A percentile compares a stretch with the other conserved stretches of the same genome.
Conservation (phyloP, 2,888 invertebrate genomes). For the Drosophila kambysellisi region DNA sequence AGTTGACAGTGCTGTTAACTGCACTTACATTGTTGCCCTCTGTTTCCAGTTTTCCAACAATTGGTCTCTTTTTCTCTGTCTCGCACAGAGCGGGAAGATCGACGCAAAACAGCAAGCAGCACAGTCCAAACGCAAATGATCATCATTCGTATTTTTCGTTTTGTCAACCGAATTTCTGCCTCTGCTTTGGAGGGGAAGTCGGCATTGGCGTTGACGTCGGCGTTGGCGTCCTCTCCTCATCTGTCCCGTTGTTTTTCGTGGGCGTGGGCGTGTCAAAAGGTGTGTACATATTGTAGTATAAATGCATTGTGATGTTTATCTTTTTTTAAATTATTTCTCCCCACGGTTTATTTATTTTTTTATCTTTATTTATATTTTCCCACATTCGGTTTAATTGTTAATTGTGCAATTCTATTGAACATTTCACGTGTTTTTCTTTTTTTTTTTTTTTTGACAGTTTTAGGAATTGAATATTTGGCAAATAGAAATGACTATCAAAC, state of each 20-base stretch:
- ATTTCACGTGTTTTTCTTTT: slow-evolving; percentile 1
- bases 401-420: slow-evolving; percentile 45
- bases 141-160: slow-evolving; percentile 29
- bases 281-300: slow-evolving; percentile 40
- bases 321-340: slow-evolving; percentile 25
- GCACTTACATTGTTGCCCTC: slow-evolving; percentile 76
- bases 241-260: slow-evolving; percentile 19
- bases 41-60: slow-evolving; percentile 72
- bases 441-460: slow-evolving; percentile 1
- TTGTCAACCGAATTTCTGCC: slow-evolving; percentile 65
- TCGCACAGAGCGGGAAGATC: not conserved
- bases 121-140: slow-evolving; percentile 56
- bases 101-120: slow-evolving; percentile 27
- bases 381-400: slow-evolving; percentile 51
- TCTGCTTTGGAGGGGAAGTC: slow-evolving; percentile 13
- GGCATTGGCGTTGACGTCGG: slow-evolving; percentile 5
- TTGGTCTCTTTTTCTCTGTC: not conserved
- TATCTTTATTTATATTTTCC: slow-evolving; percentile 24
- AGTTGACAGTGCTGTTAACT: slow-evolving; percentile 27
- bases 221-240: slow-evolving; percentile 6
- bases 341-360: slow-evolving; percentile 1
- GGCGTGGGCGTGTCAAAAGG: slow-evolving; percentile 25
- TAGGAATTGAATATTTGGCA: slow-evolving; percentile 30
- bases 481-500: not conserved
- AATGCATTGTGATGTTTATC: slow-evolving; percentile 30